Conservation (phyloP, 2,797 vertebrate species). For the Lutjanus argentimaculatus region DNA sequence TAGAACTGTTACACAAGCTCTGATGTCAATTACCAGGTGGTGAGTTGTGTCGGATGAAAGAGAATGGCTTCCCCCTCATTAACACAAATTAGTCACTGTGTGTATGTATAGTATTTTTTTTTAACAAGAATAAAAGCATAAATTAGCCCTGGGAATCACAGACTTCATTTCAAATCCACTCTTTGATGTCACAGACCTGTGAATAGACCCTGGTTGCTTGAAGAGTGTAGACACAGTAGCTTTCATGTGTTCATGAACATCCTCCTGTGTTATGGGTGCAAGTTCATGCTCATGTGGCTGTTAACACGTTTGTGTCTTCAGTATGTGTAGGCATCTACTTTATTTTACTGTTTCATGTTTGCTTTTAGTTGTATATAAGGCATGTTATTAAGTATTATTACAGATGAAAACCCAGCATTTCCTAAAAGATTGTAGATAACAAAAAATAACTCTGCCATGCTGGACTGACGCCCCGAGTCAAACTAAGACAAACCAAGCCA, state of each 20-base stretch:
- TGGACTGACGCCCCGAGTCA: too few species aligned
- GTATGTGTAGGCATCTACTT: too few species aligned
- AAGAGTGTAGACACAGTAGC: background rate
- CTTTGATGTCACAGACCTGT: background rate
- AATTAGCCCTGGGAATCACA: background rate
- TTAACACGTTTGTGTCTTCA: background rate
- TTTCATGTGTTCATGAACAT: constrained; percentile 17
- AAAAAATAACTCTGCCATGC: too few species aligned
- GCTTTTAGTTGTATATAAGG: too few species aligned
- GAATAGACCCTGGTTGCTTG: background rate
- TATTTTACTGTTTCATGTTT: too few species aligned
- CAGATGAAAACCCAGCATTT: too few species aligned
- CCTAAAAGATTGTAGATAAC: too few species aligned
- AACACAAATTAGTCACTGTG: constrained; percentile 29
- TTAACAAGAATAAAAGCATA: background rate
- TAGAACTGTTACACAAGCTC: background rate
- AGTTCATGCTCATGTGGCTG: background rate
- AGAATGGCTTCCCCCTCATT: constrained; percentile 14
- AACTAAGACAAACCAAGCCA: too few species aligned
- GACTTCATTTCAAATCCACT: constrained; percentile 10
- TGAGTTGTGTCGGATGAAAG: constrained; percentile 36
- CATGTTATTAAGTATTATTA: too few species aligned
- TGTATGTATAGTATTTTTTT: background rate
- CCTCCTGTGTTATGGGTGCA: constrained; percentile 5
- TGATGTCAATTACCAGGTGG: constrained; percentile 9